Percentiles rank a stretch among this genome's conserved stretches.
These are phyloP conservation scores for Ophion costatus DNA, from an alignment of 2,888 invertebrate genomes.

Conservation along the genomic window DNA sequence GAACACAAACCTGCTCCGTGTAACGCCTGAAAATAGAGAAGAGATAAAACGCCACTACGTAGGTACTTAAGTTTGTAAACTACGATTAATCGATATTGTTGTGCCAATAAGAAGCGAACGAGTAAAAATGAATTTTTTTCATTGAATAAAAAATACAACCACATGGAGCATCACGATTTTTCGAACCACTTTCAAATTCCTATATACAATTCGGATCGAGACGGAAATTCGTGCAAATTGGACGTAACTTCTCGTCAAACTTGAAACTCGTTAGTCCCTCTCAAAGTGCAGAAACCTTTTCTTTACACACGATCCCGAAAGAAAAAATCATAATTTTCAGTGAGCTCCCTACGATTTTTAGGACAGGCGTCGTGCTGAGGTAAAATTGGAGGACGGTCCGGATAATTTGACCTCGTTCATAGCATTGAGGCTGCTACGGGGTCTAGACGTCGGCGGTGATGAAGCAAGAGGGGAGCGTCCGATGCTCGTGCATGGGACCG, in stretches of 20 bases:
- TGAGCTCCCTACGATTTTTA: too few species aligned
- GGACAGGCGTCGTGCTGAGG: too few species aligned
- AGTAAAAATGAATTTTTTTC: conserved; percentile 20
- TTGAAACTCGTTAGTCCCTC: neutral
- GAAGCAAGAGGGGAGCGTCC: too few species aligned
- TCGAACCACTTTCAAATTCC: conserved; percentile 8
- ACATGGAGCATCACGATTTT: neutral
- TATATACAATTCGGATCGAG: conserved; percentile 2
- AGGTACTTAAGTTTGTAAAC: conserved; percentile 41
- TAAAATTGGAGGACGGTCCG: too few species aligned
- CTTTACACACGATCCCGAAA: too few species aligned
- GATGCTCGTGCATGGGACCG: too few species aligned
- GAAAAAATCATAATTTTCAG: too few species aligned
- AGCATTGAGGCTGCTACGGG: too few species aligned
- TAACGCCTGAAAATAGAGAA: conserved; percentile 21
- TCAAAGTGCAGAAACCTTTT: neutral
- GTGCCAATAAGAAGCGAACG: conserved; percentile 38
- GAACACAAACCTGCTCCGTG: neutral
- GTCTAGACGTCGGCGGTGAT: too few species aligned
- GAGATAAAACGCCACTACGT: conserved; percentile 15
- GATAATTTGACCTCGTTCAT: too few species aligned
- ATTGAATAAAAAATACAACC: conserved; percentile 1
- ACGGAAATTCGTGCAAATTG: neutral
- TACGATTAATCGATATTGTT: conserved; percentile 22
- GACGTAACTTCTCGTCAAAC: neutral